A percentile compares a stretch with the other conserved stretches of the same genome.
Evolutionary conservation across 2,888 invertebrate species (phyloP).

Genomic region (Actias luna): DNA sequence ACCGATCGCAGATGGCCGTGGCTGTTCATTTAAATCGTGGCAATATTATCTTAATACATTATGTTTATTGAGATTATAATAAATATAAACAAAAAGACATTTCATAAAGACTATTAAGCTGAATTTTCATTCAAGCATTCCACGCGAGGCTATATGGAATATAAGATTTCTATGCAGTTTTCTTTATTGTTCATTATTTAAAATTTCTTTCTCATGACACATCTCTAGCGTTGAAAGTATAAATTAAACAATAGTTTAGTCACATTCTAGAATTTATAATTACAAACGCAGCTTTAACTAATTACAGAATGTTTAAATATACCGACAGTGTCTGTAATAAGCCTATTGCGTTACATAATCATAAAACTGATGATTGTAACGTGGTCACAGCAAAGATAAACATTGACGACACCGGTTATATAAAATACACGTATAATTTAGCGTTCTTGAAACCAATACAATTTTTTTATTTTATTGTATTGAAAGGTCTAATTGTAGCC

Average conservation of each 20-base stretch:
- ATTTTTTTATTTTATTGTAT: no score
- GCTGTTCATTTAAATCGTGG: not conserved
- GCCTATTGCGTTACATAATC: constrained; percentile 1
- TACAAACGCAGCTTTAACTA: constrained; percentile 2
- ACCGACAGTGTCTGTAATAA: not conserved
- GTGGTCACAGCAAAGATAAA: not conserved
- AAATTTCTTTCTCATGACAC: not conserved
- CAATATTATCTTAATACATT: not conserved
- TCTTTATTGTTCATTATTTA: no score
- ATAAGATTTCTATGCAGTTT: no score
- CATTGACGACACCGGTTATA: not conserved
- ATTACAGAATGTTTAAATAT: not conserved
- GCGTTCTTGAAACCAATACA: not conserved
- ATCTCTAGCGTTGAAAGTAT: not conserved
- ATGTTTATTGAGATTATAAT: no score
- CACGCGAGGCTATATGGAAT: no score
- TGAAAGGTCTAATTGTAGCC: no score
- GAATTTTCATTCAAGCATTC: no score
- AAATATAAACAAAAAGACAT: no score
- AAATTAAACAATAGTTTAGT: not conserved
- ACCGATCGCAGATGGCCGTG: not conserved
- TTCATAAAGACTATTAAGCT: no score
- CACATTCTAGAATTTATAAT: constrained; percentile 8
- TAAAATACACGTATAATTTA: constrained; percentile 1
- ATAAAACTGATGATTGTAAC: not conserved